Evolutionary conservation across 2,113 vertebrate genomes (phyloP).

Genomic region (Sinocyclocheilus anshuiensis): DNA sequence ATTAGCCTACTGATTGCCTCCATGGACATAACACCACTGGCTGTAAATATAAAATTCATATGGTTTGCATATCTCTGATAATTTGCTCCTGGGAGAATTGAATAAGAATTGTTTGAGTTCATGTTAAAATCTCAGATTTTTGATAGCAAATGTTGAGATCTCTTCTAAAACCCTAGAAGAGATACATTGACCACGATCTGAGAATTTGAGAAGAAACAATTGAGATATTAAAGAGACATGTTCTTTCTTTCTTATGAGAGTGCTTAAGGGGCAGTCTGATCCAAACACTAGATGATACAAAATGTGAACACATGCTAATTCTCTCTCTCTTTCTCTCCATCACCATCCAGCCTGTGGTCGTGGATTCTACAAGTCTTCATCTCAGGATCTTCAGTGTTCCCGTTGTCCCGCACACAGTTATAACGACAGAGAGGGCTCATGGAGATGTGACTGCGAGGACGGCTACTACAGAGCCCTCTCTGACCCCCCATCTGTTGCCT

Average conservation of each 20-base stretch:
- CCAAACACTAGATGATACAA: conserved; percentile 52
- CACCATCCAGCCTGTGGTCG: conserved; percentile 85
- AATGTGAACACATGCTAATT: conserved; percentile 51
- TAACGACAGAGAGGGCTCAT: conserved; percentile 93
- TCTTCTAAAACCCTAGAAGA: background rate
- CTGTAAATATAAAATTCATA: background rate
- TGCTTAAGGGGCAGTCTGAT: conserved; percentile 54
- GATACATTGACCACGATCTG: background rate
- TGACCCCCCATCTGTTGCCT: conserved; percentile 90
- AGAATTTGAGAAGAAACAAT: background rate
- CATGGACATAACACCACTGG: background rate
- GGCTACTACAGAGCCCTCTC: conserved; percentile 92
- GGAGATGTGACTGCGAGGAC: conserved; percentile 94
- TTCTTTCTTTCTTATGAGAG: conserved; percentile 35
- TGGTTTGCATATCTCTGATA: background rate
- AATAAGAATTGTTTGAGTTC: background rate
- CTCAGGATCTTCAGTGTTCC: conserved; percentile 98
- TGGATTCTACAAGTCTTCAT: conserved; percentile 98
- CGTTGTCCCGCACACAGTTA: conserved; percentile 95
- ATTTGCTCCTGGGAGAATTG: background rate
- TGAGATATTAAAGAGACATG: background rate
- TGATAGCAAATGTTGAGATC: background rate
- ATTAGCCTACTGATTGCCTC: no score
- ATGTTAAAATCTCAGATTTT: background rate
- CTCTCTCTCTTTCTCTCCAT: conserved; percentile 19